Percentiles rank a stretch among this genome's conserved stretches.
These are phyloP conservation scores for Heliothis subflexa DNA, from an alignment of 1,140 invertebrate genomes.

Conservation along the genomic window DNA sequence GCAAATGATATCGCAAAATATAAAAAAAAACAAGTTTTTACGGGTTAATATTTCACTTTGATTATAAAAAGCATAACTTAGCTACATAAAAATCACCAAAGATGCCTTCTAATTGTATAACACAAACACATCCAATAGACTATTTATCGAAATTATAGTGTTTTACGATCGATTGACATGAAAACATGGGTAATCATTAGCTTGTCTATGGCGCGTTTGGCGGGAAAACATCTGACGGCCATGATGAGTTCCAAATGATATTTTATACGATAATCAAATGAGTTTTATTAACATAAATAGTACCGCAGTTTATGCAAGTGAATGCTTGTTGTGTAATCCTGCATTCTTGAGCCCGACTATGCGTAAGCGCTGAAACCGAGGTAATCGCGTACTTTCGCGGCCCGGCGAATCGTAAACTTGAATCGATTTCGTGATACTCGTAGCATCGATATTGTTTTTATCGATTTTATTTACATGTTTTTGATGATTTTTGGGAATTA, in stretches of 20 bases:
- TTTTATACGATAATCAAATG: constrained; percentile 47
- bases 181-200: constrained; percentile 34
- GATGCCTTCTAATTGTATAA: neutral
- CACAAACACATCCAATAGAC: constrained; percentile 22
- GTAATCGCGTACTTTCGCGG: constrained; percentile 48
- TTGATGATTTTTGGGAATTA: neutral
- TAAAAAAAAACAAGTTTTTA: no score
- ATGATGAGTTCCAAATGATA: constrained; percentile 38
- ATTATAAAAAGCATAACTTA: neutral
- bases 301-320: constrained; percentile 51
- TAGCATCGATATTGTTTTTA: constrained; percentile 48
- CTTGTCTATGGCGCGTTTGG: constrained; percentile 18
- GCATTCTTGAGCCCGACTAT: constrained; percentile 57
- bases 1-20: no score
- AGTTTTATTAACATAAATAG: constrained; percentile 48
- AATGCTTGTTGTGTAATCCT: constrained; percentile 55
- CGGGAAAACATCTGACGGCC: constrained; percentile 21
- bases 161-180: constrained; percentile 40
- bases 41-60: no score
- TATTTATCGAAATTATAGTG: constrained; percentile 38
- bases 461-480: constrained; percentile 44
- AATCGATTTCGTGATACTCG: constrained; percentile 49
- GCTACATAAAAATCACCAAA: neutral
- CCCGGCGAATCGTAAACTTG: constrained; percentile 52
- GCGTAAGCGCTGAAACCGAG: constrained; percentile 58